Conservation (phyloP, 2,113 vertebrate genomes). For the Podiceps cristatus region DNA sequence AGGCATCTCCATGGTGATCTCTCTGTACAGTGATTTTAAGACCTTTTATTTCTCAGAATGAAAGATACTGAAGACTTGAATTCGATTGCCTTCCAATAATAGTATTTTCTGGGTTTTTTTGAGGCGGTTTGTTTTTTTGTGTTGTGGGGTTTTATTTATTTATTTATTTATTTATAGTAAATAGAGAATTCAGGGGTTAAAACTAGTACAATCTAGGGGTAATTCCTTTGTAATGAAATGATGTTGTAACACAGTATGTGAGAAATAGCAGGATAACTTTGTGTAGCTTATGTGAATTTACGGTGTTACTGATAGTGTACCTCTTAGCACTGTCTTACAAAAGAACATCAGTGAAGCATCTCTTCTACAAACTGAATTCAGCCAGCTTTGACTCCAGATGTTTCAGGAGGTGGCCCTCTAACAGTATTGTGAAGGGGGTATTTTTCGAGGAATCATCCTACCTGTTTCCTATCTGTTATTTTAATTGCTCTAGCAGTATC, state of each 20-base stretch:
- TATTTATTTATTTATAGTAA: background rate
- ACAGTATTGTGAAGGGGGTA: background rate
- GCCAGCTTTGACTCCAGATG: background rate
- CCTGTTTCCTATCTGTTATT: background rate
- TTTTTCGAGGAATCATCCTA: background rate
- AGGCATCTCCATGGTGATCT: background rate
- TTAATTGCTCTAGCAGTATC: background rate
- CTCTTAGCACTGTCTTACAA: background rate
- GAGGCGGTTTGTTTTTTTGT: no score
- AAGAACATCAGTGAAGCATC: background rate
- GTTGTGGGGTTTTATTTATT: no score
- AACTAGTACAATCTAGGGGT: background rate
- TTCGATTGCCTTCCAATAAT: background rate
- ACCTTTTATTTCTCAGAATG: background rate
- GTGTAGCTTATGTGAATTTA: background rate
- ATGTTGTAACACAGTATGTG: background rate
- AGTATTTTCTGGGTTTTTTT: background rate
- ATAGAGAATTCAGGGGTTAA: background rate
- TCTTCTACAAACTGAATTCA: background rate
- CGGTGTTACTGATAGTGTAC: background rate
- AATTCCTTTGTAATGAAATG: background rate
- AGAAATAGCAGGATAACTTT: background rate
- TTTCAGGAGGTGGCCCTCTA: background rate
- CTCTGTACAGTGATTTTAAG: background rate
- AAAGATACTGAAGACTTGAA: background rate